Evolutionary conservation across 1,140 invertebrate genomes (phyloP).

Genomic region (Leucophenga varia): DNA sequence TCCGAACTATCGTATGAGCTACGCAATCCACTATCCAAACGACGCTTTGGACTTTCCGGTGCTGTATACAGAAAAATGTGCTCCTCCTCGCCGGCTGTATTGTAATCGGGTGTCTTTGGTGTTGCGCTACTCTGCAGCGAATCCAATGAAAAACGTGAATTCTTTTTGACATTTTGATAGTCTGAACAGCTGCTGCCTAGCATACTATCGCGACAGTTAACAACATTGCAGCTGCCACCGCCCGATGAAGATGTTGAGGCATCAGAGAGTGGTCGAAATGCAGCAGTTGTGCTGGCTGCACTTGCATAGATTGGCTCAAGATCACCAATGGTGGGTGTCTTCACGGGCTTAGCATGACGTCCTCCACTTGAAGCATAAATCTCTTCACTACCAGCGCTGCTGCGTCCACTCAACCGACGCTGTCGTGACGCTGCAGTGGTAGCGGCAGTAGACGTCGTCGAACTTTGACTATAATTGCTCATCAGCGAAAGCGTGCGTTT

Average conservation of each 20-base stretch:
- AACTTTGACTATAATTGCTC: conserved; percentile 40
- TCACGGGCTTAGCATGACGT: conserved; percentile 37
- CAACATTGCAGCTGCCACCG: conserved; percentile 27
- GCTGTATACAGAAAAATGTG: conserved; percentile 52
- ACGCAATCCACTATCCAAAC: conserved; percentile 42
- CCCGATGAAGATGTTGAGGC: conserved; percentile 42
- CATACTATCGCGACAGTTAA: conserved; percentile 24
- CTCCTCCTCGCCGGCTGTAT: conserved; percentile 48
- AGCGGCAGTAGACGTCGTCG: conserved; percentile 5
- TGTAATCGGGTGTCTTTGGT: conserved; percentile 50
- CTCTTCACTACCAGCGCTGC: conserved; percentile 28
- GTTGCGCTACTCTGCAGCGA: conserved; percentile 50
- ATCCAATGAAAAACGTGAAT: conserved; percentile 48
- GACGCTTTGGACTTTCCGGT: conserved; percentile 42
- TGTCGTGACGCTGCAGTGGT: not conserved
- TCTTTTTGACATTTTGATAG: conserved; percentile 49
- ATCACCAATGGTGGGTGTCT: conserved; percentile 44
- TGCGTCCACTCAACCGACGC: conserved; percentile 13
- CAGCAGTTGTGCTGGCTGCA: conserved; percentile 9
- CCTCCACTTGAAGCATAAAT: conserved; percentile 28
- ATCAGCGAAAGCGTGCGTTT: conserved; percentile 41
- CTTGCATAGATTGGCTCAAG: conserved; percentile 47
- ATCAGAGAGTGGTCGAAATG: conserved; percentile 46
- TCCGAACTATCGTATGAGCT: conserved; percentile 45
- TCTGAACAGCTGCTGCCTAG: conserved; percentile 21